phyloP scores from a whole-genome alignment of 1,140 invertebrate species.

The Chironomus striatipennis region DNA sequence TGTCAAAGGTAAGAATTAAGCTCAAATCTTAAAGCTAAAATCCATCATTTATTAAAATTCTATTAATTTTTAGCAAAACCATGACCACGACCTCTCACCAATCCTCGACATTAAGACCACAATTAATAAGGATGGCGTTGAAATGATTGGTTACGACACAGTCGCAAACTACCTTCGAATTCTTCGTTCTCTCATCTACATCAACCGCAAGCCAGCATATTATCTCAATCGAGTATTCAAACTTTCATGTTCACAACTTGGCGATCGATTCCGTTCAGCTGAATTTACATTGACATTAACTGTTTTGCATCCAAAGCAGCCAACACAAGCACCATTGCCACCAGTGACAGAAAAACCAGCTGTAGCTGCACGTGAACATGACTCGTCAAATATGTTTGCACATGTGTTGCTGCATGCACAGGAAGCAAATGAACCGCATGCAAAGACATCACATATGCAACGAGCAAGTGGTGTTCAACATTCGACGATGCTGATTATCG shows the following conservation, averaged over 20 bases:
- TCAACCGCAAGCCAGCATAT: conserved; percentile 87
- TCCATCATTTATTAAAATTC: too few relatives aligned
- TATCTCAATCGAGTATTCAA: conserved; percentile 92
- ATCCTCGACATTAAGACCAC: conserved; percentile 38
- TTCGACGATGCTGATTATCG: conserved; percentile 62
- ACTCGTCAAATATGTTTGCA: conserved; percentile 35
- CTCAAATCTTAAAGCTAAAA: neutral
- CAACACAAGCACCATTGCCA: conserved; percentile 30
- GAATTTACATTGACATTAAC: conserved; percentile 74
- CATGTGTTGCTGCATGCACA: conserved; percentile 37
- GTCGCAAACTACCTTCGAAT: conserved; percentile 71
- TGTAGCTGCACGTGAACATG: neutral
- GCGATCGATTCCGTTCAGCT: conserved; percentile 86
- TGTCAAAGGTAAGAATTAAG: neutral
- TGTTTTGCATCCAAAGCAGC: conserved; percentile 66
- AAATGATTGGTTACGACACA: conserved; percentile 71
- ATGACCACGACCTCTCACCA: conserved; percentile 29
- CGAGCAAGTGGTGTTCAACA: conserved; percentile 28
- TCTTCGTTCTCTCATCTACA: conserved; percentile 82
- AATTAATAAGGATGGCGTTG: conserved; percentile 62
- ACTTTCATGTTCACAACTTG: conserved; percentile 85
- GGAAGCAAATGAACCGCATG: conserved; percentile 36
- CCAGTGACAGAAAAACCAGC: conserved; percentile 22
- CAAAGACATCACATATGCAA: conserved; percentile 34
- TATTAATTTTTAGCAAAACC: too few relatives aligned